These are phyloP conservation scores for Clarias batrachus DNA, from an alignment of 2,113 vertebrate species.

Conservation along the genomic window DNA sequence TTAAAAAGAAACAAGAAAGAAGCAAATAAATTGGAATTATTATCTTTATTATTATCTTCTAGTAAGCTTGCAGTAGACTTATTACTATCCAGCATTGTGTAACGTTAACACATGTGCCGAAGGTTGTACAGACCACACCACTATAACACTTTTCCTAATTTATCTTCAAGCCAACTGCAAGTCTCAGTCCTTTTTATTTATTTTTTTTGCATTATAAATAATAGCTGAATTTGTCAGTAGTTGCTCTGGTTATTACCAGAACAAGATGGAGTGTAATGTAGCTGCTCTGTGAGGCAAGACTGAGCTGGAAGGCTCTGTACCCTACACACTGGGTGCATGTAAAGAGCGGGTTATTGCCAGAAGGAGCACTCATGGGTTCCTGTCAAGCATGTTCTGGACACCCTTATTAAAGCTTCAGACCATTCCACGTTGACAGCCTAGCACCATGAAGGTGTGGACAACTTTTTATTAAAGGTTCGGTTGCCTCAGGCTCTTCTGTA, in stretches of 20 bases:
- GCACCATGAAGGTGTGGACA: neutral
- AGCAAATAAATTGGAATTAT: neutral
- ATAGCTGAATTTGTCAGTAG: neutral
- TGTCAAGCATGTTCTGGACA: neutral
- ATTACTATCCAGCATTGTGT: neutral
- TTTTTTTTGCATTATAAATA: neutral
- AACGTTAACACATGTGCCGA: neutral
- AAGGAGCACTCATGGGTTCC: neutral
- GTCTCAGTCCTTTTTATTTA: neutral
- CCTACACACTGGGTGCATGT: neutral
- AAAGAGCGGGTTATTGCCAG: neutral
- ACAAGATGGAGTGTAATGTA: neutral
- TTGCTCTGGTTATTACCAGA: neutral
- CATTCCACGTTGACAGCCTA: neutral
- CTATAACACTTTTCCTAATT: neutral
- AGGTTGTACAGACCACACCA: neutral
- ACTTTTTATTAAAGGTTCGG: neutral
- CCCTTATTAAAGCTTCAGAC: neutral
- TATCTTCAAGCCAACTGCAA: neutral
- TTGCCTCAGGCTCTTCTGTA: neutral
- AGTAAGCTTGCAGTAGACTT: neutral
- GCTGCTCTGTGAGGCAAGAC: neutral
- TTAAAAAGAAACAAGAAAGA: neutral
- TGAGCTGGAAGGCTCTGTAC: neutral
- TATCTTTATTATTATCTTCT: neutral